These are phyloP conservation scores for Vesta saturnalis DNA, from an alignment of 2,888 invertebrate species.

Conservation along the genomic window DNA sequence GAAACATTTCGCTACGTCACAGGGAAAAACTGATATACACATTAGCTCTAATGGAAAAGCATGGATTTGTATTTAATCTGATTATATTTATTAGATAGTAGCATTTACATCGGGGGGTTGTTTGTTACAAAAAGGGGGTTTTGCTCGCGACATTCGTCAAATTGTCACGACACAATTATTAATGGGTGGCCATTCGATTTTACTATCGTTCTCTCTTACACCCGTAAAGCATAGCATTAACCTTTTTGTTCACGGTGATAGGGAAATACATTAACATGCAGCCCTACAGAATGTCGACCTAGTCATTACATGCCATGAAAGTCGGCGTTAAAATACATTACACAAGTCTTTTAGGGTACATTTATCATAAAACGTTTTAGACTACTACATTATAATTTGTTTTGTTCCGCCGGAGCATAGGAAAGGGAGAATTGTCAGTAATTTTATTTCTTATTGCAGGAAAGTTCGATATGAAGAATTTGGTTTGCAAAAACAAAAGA, in stretches of 20 bases:
- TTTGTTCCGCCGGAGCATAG: constrained; percentile 29
- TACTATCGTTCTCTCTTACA: constrained; percentile 43
- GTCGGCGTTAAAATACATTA: constrained; percentile 58
- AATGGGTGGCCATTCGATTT: constrained; percentile 57
- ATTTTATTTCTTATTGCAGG: constrained; percentile 57
- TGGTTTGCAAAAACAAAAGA: constrained; percentile 65
- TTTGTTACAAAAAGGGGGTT: constrained; percentile 64
- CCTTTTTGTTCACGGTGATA: constrained; percentile 55
- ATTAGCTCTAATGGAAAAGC: constrained; percentile 39
- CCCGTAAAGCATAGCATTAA: constrained; percentile 14
- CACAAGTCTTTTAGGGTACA: constrained; percentile 54
- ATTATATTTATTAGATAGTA: constrained; percentile 40
- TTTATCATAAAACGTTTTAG: constrained; percentile 53
- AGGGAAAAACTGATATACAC: constrained; percentile 6
- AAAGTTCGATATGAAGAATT: constrained; percentile 73
- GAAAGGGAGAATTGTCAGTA: constrained; percentile 16
- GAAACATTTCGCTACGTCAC: constrained; percentile 10
- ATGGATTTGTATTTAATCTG: constrained; percentile 41
- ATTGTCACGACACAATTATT: constrained; percentile 60
- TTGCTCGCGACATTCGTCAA: constrained; percentile 63
- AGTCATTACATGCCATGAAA: constrained; percentile 60
- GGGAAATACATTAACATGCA: constrained; percentile 61
- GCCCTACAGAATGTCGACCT: constrained; percentile 58
- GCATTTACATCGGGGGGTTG: constrained; percentile 32
- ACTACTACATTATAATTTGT: constrained; percentile 27